Evolutionary conservation across 2,113 vertebrate species (phyloP).

Genomic region (Dolichallabes microphthalmus): DNA sequence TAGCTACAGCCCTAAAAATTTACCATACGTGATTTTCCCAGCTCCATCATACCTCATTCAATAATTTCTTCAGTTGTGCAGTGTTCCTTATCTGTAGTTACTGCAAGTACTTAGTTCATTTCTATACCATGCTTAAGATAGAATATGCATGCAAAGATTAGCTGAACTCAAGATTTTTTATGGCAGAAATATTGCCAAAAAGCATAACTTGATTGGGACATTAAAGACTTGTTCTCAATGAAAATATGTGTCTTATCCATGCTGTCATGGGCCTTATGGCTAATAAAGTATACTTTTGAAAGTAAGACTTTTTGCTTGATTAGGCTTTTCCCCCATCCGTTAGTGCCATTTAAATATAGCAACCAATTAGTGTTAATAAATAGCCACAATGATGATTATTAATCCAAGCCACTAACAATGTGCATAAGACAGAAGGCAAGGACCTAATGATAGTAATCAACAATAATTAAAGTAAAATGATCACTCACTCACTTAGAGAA

Average conservation of each 20-base stretch:
- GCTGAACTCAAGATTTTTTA: constrained; percentile 49
- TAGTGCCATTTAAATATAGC: constrained; percentile 55
- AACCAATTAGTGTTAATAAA: constrained; percentile 72
- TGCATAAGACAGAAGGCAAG: constrained; percentile 61
- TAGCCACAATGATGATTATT: constrained; percentile 61
- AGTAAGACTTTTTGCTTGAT: constrained; percentile 60
- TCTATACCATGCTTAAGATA: constrained; percentile 40
- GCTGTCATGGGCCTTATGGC: constrained; percentile 52
- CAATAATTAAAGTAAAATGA: constrained; percentile 75
- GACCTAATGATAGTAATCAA: constrained; percentile 75
- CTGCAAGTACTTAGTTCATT: constrained; percentile 17
- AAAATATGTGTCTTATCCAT: constrained; percentile 55
- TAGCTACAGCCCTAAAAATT: not conserved
- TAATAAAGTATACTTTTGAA: constrained; percentile 69
- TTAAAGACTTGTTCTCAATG: constrained; percentile 38
- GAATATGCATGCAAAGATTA: constrained; percentile 49
- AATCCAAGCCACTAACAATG: constrained; percentile 63
- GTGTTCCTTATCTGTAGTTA: not conserved
- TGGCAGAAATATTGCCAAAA: constrained; percentile 45
- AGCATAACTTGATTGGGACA: constrained; percentile 65
- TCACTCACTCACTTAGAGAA: constrained; percentile 66
- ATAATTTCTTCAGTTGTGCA: not conserved
- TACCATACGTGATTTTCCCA: not conserved
- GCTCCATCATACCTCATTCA: not conserved
- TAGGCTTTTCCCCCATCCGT: constrained; percentile 47